phyloP scores from a whole-genome alignment of 2,797 vertebrate genomes.

The Parauchenoglanis ngamensis region DNA sequence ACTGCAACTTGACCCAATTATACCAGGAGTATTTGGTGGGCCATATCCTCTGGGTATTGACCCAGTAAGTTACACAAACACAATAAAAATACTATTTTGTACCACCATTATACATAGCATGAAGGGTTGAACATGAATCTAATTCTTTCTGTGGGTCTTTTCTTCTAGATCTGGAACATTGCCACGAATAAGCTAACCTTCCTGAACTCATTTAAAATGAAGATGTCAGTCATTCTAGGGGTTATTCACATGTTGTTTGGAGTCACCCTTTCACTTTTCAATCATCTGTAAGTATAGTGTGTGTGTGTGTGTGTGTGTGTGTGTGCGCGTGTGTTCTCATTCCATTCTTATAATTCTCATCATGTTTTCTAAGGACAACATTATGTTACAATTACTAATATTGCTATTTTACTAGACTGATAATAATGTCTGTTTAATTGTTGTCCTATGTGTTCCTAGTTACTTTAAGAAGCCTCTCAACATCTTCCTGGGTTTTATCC shows the following conservation, averaged over 20 bases:
- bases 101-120: neutral
- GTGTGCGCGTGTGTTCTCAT: neutral
- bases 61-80: constrained; percentile 78
- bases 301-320: no score
- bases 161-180: constrained; percentile 91
- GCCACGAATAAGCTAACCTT: constrained; percentile 95
- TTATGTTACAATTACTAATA: neutral
- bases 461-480: constrained; percentile 98
- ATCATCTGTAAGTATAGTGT: constrained; percentile 69
- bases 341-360: neutral
- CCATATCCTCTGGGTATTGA: constrained; percentile 97
- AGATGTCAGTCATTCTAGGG: constrained; percentile 97
- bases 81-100: neutral
- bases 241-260: constrained; percentile 97
- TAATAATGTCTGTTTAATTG: neutral
- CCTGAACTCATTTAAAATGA: constrained; percentile 99
- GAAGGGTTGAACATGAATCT: neutral
- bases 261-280: constrained; percentile 82
- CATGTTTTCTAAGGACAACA: neutral
- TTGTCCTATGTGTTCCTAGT: constrained; percentile 65
- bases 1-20: constrained; percentile 87
- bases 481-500: constrained; percentile 96
- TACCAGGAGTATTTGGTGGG: constrained; percentile 89
- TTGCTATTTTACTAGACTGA: neutral
- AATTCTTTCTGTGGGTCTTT: constrained; percentile 21